phyloP scores from a whole-genome alignment of 2,888 invertebrate species.

The Oscheius sp. region DNA sequence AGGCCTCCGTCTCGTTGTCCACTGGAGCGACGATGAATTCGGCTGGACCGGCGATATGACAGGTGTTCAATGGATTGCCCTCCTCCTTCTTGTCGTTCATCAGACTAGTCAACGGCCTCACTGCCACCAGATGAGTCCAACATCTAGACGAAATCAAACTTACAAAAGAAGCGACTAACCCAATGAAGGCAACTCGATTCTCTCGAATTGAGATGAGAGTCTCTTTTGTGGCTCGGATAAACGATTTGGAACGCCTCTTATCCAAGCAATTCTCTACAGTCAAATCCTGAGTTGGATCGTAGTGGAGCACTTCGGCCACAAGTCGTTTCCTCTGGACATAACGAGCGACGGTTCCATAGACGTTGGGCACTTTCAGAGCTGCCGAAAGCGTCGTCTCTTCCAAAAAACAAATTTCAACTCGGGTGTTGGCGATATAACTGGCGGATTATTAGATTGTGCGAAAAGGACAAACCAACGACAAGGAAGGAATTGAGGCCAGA shows the following conservation, averaged over 20 bases:
- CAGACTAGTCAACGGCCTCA: background rate
- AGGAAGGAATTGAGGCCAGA: slow-evolving; percentile 9
- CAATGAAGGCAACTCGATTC: background rate
- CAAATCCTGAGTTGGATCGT: background rate
- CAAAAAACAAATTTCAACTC: background rate
- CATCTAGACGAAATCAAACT: background rate
- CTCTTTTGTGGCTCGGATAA: too few relatives aligned
- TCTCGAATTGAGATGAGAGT: background rate
- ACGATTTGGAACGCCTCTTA: too few relatives aligned
- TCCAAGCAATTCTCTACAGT: background rate
- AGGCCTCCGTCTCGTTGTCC: background rate
- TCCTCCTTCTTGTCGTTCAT: background rate
- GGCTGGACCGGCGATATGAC: slow-evolving; percentile 15
- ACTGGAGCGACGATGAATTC: slow-evolving; percentile 6
- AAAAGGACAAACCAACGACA: background rate
- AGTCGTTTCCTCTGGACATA: slow-evolving; percentile 8
- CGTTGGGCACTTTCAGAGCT: background rate
- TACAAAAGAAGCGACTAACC: background rate
- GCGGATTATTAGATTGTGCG: background rate
- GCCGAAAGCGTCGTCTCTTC: background rate
- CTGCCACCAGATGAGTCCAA: background rate
- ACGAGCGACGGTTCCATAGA: background rate
- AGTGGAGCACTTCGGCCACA: slow-evolving; percentile 1
- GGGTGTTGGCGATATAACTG: slow-evolving; percentile 4
- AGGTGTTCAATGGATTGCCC: too few relatives aligned